A percentile compares a stretch with the other conserved stretches of the same genome.
phyloP scores from a whole-genome alignment of 2,888 invertebrate species.

The Imbricaverruca yamaguchii region DNA sequence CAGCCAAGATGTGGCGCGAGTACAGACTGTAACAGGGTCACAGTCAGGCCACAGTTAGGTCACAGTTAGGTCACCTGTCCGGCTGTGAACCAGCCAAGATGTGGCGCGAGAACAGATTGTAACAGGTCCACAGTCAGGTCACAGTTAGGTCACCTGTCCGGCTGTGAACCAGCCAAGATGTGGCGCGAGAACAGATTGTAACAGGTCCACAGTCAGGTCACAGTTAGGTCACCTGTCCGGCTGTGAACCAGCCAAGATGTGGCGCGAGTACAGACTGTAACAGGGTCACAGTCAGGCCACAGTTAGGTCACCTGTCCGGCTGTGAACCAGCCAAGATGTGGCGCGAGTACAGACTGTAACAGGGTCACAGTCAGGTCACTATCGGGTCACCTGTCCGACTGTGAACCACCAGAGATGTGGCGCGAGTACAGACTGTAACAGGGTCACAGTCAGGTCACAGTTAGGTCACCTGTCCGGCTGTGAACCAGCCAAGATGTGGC shows the following conservation, averaged over 20 bases:
- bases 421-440: conserved; percentile 12
- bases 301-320: too few species aligned
- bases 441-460: neutral
- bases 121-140: neutral
- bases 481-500: neutral
- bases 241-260: neutral
- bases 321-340: neutral
- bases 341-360: conserved; percentile 11
- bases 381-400: too few species aligned
- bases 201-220: neutral
- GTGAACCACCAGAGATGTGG: neutral
- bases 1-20: conserved; percentile 8
- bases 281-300: neutral
- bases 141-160: too few species aligned
- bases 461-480: too few species aligned
- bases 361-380: neutral
- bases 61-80: too few species aligned
- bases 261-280: conserved; percentile 12
- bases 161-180: neutral
- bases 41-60: neutral
- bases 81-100: neutral
- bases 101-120: conserved; percentile 5
- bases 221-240: too few species aligned
- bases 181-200: conserved; percentile 7
- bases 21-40: neutral